phyloP scores from a whole-genome alignment of 2,888 invertebrate genomes.

The Idaea straminata region DNA sequence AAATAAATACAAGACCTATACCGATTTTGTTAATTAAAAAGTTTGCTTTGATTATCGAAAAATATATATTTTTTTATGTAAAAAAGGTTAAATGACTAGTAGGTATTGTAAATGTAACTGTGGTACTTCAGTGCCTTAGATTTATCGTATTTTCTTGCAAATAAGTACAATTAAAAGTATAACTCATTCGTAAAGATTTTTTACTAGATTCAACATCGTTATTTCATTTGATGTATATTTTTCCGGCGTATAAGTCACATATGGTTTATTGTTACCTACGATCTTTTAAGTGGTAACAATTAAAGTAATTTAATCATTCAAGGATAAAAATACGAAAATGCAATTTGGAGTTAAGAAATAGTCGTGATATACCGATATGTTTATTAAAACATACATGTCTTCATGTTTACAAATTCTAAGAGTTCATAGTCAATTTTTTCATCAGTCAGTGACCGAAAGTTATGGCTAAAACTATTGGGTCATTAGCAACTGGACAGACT shows the following conservation, averaged over 20 bases:
- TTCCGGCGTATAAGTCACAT: neutral
- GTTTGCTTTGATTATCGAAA: neutral
- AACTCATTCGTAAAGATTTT: neutral
- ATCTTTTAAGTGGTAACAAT: no score
- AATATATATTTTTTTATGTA: neutral
- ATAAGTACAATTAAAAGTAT: conserved; percentile 3
- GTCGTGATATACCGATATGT: no score
- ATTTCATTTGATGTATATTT: neutral
- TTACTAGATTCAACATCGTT: neutral
- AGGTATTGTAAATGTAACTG: neutral
- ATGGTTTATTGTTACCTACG: neutral
- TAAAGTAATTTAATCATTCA: no score
- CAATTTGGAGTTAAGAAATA: no score
- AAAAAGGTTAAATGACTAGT: neutral
- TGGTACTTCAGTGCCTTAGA: neutral
- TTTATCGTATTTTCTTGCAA: neutral
- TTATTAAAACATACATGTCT: no score
- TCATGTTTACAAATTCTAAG: no score
- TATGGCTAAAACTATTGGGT: no score
- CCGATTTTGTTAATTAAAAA: neutral
- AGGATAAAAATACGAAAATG: no score
- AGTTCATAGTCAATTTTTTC: no score
- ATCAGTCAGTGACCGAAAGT: no score
- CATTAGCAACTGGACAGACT: no score
- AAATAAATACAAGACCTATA: neutral